Conservation (phyloP, 2,888 invertebrate genomes). For the Seira musarum region DNA sequence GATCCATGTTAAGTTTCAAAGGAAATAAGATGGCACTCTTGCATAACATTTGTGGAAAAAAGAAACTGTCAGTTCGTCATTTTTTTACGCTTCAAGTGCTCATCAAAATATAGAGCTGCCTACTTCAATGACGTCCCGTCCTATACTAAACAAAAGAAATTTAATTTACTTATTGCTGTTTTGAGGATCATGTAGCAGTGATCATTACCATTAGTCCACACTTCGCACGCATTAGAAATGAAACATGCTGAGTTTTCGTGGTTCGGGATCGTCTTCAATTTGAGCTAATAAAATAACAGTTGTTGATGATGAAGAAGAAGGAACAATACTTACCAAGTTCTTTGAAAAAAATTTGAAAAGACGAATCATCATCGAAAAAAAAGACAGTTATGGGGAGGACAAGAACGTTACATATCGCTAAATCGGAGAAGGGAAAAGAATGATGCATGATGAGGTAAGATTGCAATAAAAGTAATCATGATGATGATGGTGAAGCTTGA, state of each 20-base stretch:
- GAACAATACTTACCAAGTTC: slow-evolving; percentile 1
- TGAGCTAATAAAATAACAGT: slow-evolving; percentile 17
- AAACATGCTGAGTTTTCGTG: background rate
- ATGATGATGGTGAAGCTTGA: slow-evolving; percentile 17
- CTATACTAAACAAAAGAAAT: too few species aligned
- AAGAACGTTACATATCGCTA: slow-evolving; percentile 9
- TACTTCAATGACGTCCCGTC: too few species aligned
- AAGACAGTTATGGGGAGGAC: slow-evolving; percentile 15
- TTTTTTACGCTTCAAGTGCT: too few species aligned
- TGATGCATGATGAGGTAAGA: slow-evolving; percentile 34
- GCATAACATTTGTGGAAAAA: too few species aligned
- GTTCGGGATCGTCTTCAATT: background rate
- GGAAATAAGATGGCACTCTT: too few species aligned
- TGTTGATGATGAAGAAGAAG: background rate
- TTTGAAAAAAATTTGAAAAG: slow-evolving; percentile 6
- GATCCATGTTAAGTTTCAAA: too few species aligned
- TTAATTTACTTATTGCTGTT: background rate
- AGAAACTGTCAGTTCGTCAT: too few species aligned
- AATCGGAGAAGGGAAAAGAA: slow-evolving; percentile 15
- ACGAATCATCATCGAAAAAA: slow-evolving; percentile 1
- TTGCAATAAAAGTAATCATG: slow-evolving; percentile 20
- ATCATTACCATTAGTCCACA: background rate
- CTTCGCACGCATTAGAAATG: background rate
- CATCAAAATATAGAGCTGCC: too few species aligned
- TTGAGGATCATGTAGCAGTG: background rate